Evolutionary conservation across 2,888 invertebrate genomes (phyloP).

Genomic region (Papilio elwesi): DNA sequence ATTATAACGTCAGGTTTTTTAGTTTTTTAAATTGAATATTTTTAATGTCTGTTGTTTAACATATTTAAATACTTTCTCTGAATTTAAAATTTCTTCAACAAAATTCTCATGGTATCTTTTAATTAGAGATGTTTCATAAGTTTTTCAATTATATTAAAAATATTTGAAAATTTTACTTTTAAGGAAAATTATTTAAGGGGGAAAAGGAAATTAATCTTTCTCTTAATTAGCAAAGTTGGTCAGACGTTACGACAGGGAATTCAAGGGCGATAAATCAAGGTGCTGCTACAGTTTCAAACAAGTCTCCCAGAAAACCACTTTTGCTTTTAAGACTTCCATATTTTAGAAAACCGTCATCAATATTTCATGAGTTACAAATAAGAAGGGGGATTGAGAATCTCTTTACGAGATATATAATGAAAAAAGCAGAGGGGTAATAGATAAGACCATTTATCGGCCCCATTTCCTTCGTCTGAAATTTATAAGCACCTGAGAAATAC

Average conservation of each 20-base stretch:
- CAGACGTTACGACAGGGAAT: slow-evolving; percentile 67
- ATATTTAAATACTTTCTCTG: background rate
- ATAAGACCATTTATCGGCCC: background rate
- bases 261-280: slow-evolving; percentile 81
- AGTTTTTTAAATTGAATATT: too few relatives aligned
- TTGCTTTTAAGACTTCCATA: slow-evolving; percentile 65
- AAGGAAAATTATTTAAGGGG: slow-evolving; percentile 75
- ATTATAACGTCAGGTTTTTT: too few relatives aligned
- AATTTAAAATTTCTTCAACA: slow-evolving; percentile 17
- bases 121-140: slow-evolving; percentile 29
- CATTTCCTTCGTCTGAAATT: background rate
- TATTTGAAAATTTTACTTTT: slow-evolving; percentile 59
- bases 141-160: slow-evolving; percentile 36
- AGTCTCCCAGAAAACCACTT: slow-evolving; percentile 56
- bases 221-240: slow-evolving; percentile 82
- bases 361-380: slow-evolving; percentile 57
- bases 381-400: slow-evolving; percentile 34
- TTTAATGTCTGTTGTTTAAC: too few relatives aligned
- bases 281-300: slow-evolving; percentile 67
- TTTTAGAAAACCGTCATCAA: slow-evolving; percentile 61
- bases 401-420: slow-evolving; percentile 7
- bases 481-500: background rate
- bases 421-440: background rate
- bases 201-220: slow-evolving; percentile 81
- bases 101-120: slow-evolving; percentile 23